phyloP scores from a whole-genome alignment of 2,113 vertebrate species.

The Chaetops frenatus region DNA sequence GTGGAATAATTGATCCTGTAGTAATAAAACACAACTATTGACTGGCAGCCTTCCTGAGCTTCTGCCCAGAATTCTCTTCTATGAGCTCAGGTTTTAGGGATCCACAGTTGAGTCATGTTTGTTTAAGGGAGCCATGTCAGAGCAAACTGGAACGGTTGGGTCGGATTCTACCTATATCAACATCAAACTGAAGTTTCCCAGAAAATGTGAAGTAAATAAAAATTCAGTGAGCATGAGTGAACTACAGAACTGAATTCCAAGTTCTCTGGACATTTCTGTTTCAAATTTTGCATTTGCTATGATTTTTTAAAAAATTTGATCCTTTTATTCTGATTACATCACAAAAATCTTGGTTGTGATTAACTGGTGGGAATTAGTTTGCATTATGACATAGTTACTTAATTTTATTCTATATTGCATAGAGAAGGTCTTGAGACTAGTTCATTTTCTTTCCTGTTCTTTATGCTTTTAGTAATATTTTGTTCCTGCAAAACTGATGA shows the following conservation, averaged over 20 bases:
- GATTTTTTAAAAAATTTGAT: not conserved
- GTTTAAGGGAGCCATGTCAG: not conserved
- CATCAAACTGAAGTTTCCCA: not conserved
- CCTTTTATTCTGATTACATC: not conserved
- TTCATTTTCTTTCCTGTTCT: not conserved
- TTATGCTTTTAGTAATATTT: not conserved
- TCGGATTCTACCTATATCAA: not conserved
- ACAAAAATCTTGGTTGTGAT: not conserved
- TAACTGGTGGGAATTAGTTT: not conserved
- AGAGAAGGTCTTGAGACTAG: not conserved
- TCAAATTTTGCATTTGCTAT: not conserved
- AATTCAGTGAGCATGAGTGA: not conserved
- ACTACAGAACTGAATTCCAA: not conserved
- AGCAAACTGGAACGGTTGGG: not conserved
- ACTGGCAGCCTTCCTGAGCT: constrained; percentile 3
- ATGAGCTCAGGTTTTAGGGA: not conserved
- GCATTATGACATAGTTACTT: not conserved
- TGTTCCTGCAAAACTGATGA: not conserved
- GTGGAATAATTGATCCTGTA: not conserved
- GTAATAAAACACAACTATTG: not conserved
- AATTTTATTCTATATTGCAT: not conserved
- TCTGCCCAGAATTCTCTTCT: not conserved
- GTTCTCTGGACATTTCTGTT: not conserved
- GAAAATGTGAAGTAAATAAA: not conserved
- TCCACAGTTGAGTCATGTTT: not conserved